Evolutionary conservation across 2,888 invertebrate genomes (phyloP).

Genomic region (Calliphora vomitoria): DNA sequence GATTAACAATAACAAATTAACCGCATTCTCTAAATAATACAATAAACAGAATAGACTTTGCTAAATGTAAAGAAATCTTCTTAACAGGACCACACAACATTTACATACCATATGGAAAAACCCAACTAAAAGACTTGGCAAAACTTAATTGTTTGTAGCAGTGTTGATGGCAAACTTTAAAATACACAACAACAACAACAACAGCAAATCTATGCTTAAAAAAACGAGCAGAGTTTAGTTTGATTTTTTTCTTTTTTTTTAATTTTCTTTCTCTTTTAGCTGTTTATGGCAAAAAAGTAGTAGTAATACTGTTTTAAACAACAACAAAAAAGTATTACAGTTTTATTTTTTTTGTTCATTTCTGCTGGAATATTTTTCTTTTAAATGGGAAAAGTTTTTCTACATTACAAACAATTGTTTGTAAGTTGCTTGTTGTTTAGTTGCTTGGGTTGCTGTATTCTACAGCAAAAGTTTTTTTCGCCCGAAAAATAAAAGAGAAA

Average conservation of each 20-base stretch:
- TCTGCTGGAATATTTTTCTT: slow-evolving; percentile 65
- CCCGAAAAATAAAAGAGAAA: slow-evolving; percentile 34
- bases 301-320: slow-evolving; percentile 40
- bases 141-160: slow-evolving; percentile 62
- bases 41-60: neutral
- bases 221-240: slow-evolving; percentile 51
- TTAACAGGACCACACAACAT: slow-evolving; percentile 18
- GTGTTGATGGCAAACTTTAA: slow-evolving; percentile 55
- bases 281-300: slow-evolving; percentile 44
- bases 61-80: neutral
- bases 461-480: slow-evolving; percentile 51
- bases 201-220: slow-evolving; percentile 35
- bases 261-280: slow-evolving; percentile 32
- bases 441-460: slow-evolving; percentile 28
- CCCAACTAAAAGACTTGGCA: slow-evolving; percentile 27
- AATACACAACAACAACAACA: slow-evolving; percentile 45
- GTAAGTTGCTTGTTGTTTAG: slow-evolving; percentile 58
- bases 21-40: slow-evolving; percentile 65
- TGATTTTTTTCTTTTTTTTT: neutral
- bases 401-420: slow-evolving; percentile 71
- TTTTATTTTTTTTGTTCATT: slow-evolving; percentile 36
- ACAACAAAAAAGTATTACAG: slow-evolving; percentile 17
- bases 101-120: slow-evolving; percentile 27
- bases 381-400: slow-evolving; percentile 76
- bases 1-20: slow-evolving; percentile 74